Evolutionary conservation across 2,113 vertebrate species (phyloP), one percentile per base, ranked within the genome.

Genomic region (Ardeotis arabs): DNA sequence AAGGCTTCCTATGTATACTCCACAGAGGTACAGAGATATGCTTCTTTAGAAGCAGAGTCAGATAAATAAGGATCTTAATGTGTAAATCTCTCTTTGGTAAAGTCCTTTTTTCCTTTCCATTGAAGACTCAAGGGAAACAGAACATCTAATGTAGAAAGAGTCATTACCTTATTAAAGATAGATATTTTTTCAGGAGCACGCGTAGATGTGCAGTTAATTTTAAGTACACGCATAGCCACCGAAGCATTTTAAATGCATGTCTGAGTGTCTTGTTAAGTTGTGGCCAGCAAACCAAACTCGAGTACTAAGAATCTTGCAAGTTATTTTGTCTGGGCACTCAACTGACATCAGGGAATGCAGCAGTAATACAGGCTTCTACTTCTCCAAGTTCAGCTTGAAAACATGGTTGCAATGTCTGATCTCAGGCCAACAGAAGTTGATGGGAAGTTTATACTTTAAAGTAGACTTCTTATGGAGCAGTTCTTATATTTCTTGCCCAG

Each of bases 391-490:
- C 73, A 68, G 47, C 37, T 87, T 78, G 47, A 92, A 95, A 92
- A 87, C n/a, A 22, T 20, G 56, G 39, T 52, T 41, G 16, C 52
- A 47, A 62, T 35, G 35, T 87, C 69, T 96, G 89, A 94, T 84
- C 84, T 91, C 39, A 75, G 29, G 87, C 91, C 94, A 96, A 39
- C 12, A 91, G 66, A 82, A 93, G 64, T 64, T 81, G 73, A 89
- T 89, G 66, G 73, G 87, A 94, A 92, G 27, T 68, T 89, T 84
- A 59, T 35, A 60, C 68, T 92, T 87, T 78, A 73, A 95, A 91
- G 69, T 3, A 68, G 64, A 81, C 35, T 91, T 59, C 64, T 70
- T 67, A 84, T 45, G 62, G 74, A 96, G 35, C 10, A 84, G 37
- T 3, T 91, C 18, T 74, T 73, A 45, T 44, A 59, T 93, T 95